phyloP scores from a whole-genome alignment of 2,888 invertebrate genomes.

The Hydrotaea diabolus region DNA sequence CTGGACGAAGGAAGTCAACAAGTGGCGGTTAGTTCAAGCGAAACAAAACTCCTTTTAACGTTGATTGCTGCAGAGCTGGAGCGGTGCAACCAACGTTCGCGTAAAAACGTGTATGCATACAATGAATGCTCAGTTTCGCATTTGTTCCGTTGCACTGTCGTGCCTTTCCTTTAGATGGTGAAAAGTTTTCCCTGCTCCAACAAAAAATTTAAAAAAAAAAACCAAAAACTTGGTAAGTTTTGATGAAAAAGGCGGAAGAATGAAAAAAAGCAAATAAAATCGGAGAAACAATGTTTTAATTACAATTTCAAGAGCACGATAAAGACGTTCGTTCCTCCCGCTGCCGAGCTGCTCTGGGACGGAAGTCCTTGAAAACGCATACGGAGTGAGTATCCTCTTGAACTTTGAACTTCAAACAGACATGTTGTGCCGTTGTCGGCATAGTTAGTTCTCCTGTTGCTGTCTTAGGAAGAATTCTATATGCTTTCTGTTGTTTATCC shows the following conservation, averaged over 20 bases:
- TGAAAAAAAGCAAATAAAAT: neutral
- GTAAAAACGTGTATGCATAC: too few relatives aligned
- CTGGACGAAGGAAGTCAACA: too few relatives aligned
- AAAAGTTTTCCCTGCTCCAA: too few relatives aligned
- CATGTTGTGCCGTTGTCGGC: neutral
- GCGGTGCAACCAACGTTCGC: too few relatives aligned
- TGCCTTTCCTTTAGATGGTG: too few relatives aligned
- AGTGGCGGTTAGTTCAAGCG: too few relatives aligned
- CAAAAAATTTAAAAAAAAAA: too few relatives aligned
- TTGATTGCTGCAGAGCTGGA: too few relatives aligned
- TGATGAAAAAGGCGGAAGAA: neutral
- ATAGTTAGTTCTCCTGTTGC: neutral
- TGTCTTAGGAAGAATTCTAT: neutral
- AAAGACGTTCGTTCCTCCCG: constrained; percentile 27
- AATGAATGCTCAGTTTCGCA: too few relatives aligned
- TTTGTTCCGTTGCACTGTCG: too few relatives aligned
- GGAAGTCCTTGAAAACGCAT: neutral
- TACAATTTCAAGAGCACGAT: constrained; percentile 56
- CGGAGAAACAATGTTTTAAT: constrained; percentile 44
- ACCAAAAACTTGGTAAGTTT: too few relatives aligned
- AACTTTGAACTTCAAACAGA: constrained; percentile 48
- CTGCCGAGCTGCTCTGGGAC: neutral
- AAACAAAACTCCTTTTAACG: too few relatives aligned
- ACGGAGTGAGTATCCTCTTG: constrained; percentile 27
- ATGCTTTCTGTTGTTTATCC: constrained; percentile 20